Evolutionary conservation across 2,888 invertebrate genomes (phyloP), one percentile per base, ranked within the genome.

Genomic region (Priocnemis perturbator): DNA sequence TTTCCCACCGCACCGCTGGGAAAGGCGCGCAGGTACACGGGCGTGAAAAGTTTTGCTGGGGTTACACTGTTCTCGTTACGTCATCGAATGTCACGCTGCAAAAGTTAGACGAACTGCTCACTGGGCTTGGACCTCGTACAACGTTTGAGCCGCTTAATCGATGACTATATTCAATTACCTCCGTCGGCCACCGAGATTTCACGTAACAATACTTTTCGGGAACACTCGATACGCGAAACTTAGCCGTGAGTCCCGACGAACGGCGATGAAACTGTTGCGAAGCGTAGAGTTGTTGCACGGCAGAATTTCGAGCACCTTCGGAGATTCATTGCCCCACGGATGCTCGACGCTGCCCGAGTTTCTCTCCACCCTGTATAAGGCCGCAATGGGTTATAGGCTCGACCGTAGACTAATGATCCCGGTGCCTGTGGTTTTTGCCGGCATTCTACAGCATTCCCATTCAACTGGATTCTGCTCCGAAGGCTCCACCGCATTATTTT

Each of bases 361-460:
- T 70, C 72, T 60, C 60, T 74, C 82, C 84, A 86, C 86, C 86
- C 85, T 84, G 85, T 86, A 87, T 86, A 84, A 79, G 71, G 64
- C 63, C 75, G 74, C 77, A 81, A 82, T 82, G 83, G 83, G 77
- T 83, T 83, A 84, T 81, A 85, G 85, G 83, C 85, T 83, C 77
- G 81, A 79, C 81, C 81, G 86, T 86, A 86, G 88, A 88, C 88
- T 88, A 88, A 88, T 88, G 88, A 88, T 88, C 86, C 81, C 84
- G 73, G 85, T 82, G 87, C 74, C 87, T 85, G 87, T 78, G 86
- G 87, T 89, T 89, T 89, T 89, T 89, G 88, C 83, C 84, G 84
- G 80, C 89, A 89, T 89, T 89, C 89, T 89, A 88, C 89, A 87
- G 86, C 88, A 89, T 89, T 89, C 89, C 84, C 88, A 87, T 88